Evolutionary conservation across 1,140 invertebrate species (phyloP), one percentile per base, ranked within the genome.

Genomic region (Polyergus mexicanus): DNA sequence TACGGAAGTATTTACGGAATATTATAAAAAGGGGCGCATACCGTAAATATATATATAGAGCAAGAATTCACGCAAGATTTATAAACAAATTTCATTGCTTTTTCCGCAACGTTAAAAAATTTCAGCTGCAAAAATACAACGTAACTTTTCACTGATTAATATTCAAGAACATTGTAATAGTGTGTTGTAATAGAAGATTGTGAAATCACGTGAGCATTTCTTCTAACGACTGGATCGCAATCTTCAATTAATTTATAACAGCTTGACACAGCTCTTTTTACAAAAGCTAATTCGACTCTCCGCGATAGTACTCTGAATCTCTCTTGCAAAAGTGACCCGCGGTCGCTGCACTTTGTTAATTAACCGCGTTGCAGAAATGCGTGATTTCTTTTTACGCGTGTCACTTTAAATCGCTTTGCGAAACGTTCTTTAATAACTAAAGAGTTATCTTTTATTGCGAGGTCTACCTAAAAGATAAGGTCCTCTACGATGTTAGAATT

Each of bases 201-300:
- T 75, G 35, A 19, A 62, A 28, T 62, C 41, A 13, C 10, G 25
- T 10, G 22, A 41, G 44, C 0, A 13, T 19, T 44, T 62, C 16
- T 60, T 62, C 19, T 41, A n/a, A 25, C 2, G n/a, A 11, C 1
- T 28, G 22, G 22, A n/a, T 58, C 2, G 2, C 32, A 25, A 28
- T 62, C 22, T 13, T 25, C 32, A 76, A 62, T 51, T 25, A 41
- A 76, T 62, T 76, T 63, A 63, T 76, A 76, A 63, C 13, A n/a
- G 56, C 58, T 44, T 63, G 74, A 44, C 58, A 44, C 58, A 44
- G 22, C 2, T 28, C 28, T 51, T 19, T 16, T 51, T 51, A 32
- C 13, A 41, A 28, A 19, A 63, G 58, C 16, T 63, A 60, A 76
- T 76, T 63, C 28, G 74, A 63, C 63, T 63, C 6, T 41, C 11